Evolutionary conservation across 2,113 vertebrate genomes (phyloP).

Genomic region (Pollachius pollachius): DNA sequence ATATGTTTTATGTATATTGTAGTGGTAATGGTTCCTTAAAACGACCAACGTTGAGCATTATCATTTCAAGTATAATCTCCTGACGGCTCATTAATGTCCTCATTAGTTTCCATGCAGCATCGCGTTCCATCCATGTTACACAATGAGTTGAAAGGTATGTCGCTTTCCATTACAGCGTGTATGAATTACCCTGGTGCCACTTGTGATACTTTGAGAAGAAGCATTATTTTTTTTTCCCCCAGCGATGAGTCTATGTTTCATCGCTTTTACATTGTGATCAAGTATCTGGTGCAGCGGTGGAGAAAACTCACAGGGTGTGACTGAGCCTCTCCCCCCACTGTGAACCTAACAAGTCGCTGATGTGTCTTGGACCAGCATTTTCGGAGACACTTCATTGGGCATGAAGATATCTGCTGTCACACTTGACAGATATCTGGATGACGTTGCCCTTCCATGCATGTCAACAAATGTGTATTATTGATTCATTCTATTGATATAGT

Average conservation of each 20-base stretch:
- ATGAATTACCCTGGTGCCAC: constrained; percentile 18
- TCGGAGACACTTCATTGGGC: not conserved
- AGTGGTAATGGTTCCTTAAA: constrained; percentile 33
- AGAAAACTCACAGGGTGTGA: not conserved
- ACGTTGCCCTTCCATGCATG: no score
- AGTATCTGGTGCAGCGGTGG: constrained; percentile 31
- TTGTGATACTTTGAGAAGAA: not conserved
- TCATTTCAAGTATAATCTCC: constrained; percentile 53
- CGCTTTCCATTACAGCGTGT: constrained; percentile 43
- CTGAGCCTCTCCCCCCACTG: not conserved
- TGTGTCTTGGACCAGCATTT: not conserved
- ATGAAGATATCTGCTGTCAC: not conserved
- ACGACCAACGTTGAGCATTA: constrained; percentile 26
- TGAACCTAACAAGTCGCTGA: not conserved
- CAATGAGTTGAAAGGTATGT: constrained; percentile 24
- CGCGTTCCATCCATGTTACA: constrained; percentile 33
- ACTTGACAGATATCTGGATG: no score
- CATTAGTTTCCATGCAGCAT: constrained; percentile 58
- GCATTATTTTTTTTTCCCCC: constrained; percentile 23
- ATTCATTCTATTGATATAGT: no score
- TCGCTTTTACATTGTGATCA: constrained; percentile 25
- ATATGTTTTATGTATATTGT: no score
- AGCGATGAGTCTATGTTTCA: constrained; percentile 31
- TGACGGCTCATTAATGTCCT: constrained; percentile 63
- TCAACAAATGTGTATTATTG: no score